Evolutionary conservation across 2,797 vertebrate species (phyloP).

Genomic region (Crocidura indochinensis): DNA sequence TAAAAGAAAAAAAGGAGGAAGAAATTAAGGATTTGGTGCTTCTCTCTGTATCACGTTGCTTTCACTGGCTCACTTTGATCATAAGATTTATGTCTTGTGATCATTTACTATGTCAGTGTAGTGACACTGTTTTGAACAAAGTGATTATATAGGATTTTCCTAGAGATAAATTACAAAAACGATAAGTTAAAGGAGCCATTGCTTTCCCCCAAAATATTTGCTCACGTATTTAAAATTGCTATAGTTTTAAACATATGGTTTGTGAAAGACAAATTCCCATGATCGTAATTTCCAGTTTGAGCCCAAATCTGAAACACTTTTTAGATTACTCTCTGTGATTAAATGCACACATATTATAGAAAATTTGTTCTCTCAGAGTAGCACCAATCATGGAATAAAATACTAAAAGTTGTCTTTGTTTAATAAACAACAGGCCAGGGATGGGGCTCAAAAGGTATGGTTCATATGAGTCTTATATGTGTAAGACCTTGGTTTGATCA

Average conservation of each 20-base stretch:
- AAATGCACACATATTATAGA: conserved; percentile 5
- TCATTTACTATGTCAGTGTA: conserved; percentile 40
- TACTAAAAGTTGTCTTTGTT: neutral
- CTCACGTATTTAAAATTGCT: conserved; percentile 30
- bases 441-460: no score
- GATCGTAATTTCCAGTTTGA: conserved; percentile 61
- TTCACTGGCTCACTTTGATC: conserved; percentile 67
- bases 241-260: conserved; percentile 24
- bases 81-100: conserved; percentile 66
- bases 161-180: conserved; percentile 16
- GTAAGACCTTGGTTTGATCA: no score
- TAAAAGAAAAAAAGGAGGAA: neutral
- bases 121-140: conserved; percentile 41
- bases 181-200: conserved; percentile 53
- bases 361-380: conserved; percentile 52
- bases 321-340: conserved; percentile 47
- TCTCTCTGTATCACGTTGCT: conserved; percentile 77
- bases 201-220: conserved; percentile 70
- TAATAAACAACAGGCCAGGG: neutral
- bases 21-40: conserved; percentile 65
- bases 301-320: conserved; percentile 50
- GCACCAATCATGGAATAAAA: conserved; percentile 16
- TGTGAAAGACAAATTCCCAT: conserved; percentile 31
- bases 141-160: conserved; percentile 27
- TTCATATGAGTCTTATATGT: no score